A percentile compares a stretch with the other conserved stretches of the same genome.
Conservation (phyloP, 64 coral and sea anemone genomes). For the Astreopora myriophthalma region DNA sequence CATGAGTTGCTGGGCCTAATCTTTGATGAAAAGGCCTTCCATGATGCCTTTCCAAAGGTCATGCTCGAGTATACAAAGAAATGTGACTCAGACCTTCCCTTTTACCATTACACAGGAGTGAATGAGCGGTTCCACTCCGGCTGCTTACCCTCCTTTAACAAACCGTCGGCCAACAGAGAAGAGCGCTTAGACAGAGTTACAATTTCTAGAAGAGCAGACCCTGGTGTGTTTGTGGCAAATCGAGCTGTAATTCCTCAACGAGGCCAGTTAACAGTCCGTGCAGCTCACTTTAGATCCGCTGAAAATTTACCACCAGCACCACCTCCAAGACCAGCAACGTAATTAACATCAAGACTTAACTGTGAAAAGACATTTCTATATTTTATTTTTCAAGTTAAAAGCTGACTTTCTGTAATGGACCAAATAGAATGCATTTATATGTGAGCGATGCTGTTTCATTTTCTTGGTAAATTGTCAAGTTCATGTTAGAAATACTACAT, state of each 20-base stretch:
- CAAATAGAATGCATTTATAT: too few species aligned
- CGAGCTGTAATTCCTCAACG: conserved; percentile 55
- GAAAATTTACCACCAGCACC: conserved; percentile 7
- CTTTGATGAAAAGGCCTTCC: conserved; percentile 34
- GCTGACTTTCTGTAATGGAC: background rate
- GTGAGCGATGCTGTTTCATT: too few species aligned
- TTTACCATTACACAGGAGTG: conserved; percentile 31
- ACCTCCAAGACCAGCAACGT: background rate
- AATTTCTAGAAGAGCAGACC: conserved; percentile 56
- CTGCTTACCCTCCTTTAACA: conserved; percentile 47
- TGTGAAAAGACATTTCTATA: background rate
- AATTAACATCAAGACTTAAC: background rate
- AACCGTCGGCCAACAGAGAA: background rate
- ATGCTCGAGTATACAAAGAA: background rate
- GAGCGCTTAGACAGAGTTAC: conserved; percentile 43
- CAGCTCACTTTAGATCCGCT: background rate
- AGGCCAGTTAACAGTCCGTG: background rate
- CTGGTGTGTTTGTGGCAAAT: conserved; percentile 62
- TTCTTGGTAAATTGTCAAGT: too few species aligned
- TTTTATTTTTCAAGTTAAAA: background rate
- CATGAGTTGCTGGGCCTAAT: background rate
- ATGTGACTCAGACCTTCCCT: conserved; percentile 42
- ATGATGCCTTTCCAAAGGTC: conserved; percentile 7
- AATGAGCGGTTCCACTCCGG: conserved; percentile 55
- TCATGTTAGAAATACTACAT: too few species aligned